phyloP scores from a whole-genome alignment of 2,888 invertebrate genomes.

The Brenthis daphne region DNA sequence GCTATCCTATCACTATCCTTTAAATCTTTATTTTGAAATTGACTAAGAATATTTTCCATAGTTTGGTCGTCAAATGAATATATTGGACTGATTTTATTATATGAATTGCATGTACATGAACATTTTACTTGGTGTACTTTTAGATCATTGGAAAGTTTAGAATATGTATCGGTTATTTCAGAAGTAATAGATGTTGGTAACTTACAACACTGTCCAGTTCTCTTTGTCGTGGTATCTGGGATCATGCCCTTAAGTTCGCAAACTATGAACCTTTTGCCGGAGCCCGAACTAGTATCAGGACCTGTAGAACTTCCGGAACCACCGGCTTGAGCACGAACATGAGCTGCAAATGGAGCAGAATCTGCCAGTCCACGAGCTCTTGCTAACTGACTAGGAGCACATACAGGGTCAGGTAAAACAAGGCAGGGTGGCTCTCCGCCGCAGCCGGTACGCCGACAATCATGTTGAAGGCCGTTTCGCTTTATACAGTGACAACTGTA shows the following conservation, averaged over 20 bases:
- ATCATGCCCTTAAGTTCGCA: conserved; percentile 71
- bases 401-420: conserved; percentile 78
- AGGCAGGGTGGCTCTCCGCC: conserved; percentile 79
- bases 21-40: conserved; percentile 56
- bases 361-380: conserved; percentile 72
- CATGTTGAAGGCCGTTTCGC: conserved; percentile 83
- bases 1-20: conserved; percentile 45
- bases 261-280: conserved; percentile 71
- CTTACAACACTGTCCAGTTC: conserved; percentile 70
- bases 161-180: conserved; percentile 20
- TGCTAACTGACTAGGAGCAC: conserved; percentile 78
- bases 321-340: conserved; percentile 52
- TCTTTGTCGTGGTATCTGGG: conserved; percentile 53
- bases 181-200: conserved; percentile 46
- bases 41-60: conserved; percentile 52
- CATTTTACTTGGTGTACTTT: conserved; percentile 11
- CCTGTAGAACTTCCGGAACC: conserved; percentile 47
- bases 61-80: conserved; percentile 59
- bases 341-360: conserved; percentile 62
- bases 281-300: conserved; percentile 47
- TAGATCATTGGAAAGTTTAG: background rate
- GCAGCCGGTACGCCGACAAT: conserved; percentile 80
- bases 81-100: conserved; percentile 41
- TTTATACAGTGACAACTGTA: conserved; percentile 83
- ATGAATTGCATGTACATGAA: conserved; percentile 20